phyloP scores from a whole-genome alignment of 2,797 vertebrate genomes.

The Dicrostonyx torquatus region DNA sequence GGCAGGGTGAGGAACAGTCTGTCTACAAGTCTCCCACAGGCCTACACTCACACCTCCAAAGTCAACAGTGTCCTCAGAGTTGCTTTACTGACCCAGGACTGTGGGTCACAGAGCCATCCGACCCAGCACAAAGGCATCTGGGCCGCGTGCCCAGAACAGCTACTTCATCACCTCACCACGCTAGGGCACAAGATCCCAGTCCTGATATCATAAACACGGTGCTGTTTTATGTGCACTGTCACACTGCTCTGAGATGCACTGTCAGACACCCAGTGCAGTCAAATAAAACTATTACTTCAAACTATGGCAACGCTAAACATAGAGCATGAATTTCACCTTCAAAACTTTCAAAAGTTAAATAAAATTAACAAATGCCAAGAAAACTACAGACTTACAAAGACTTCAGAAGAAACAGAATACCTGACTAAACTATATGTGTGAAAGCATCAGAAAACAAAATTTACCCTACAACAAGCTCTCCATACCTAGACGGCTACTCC shows the following conservation, averaged over 20 bases:
- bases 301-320: not conserved
- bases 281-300: not conserved
- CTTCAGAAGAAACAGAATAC: not conserved
- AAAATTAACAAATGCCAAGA: not conserved
- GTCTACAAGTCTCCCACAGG: not conserved
- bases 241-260: not conserved
- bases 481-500: not conserved
- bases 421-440: not conserved
- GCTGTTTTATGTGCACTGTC: not conserved
- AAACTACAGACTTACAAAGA: not conserved
- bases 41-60: not conserved
- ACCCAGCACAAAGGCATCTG: not conserved
- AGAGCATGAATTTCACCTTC: not conserved
- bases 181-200: too few relatives aligned
- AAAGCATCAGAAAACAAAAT: not conserved
- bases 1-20: not conserved
- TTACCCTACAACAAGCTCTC: not conserved
- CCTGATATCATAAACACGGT: fast-evolving
- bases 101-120: not conserved
- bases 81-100: not conserved
- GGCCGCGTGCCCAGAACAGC: not conserved
- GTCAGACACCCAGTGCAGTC: not conserved
- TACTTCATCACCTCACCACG: not conserved
- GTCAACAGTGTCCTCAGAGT: not conserved
- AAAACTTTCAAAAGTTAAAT: not conserved